Evolutionary conservation across 2,113 vertebrate species (phyloP).

Genomic region (Cyanoliseus patagonus): DNA sequence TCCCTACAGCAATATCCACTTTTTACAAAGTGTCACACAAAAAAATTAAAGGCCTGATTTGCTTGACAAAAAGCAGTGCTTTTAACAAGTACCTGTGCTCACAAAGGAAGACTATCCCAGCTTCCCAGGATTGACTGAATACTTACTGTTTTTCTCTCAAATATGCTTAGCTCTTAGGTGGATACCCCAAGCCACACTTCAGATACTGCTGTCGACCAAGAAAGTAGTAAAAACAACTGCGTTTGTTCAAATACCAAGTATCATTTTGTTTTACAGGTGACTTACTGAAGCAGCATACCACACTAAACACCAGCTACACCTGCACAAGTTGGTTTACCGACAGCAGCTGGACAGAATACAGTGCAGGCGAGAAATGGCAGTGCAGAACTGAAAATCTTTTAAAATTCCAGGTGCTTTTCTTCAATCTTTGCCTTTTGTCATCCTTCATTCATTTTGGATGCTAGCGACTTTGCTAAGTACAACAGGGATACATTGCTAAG

Average conservation of each 20-base stretch:
- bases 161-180: neutral
- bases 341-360: neutral
- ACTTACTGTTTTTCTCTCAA: neutral
- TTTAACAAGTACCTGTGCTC: neutral
- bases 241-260: neutral
- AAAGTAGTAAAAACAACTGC: neutral
- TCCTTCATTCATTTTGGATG: neutral
- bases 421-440: neutral
- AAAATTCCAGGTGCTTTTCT: constrained; percentile 1
- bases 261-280: neutral
- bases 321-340: neutral
- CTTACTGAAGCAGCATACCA: neutral
- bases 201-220: neutral
- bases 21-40: neutral
- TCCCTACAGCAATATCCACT: neutral
- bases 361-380: neutral
- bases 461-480: neutral
- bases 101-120: neutral
- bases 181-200: neutral
- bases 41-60: neutral
- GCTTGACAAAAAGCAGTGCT: neutral
- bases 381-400: neutral
- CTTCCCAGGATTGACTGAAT: neutral
- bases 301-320: neutral
- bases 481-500: neutral